Conservation (phyloP, 2,113 vertebrate genomes). For the Pyxicephalus adspersus region DNA sequence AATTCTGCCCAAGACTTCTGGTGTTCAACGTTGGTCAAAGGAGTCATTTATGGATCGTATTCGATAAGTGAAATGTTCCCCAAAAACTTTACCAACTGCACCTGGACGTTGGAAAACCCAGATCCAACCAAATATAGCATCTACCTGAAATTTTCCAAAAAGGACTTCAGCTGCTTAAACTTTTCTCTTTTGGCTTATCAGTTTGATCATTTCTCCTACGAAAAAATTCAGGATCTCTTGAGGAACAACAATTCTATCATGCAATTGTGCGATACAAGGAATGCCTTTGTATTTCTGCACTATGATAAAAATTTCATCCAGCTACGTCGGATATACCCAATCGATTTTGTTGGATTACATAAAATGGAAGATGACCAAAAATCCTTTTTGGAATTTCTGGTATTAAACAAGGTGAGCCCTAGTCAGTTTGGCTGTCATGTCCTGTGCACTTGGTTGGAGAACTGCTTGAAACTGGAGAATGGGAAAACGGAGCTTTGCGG, state of each 20-base stretch:
- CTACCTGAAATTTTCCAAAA: slow-evolving; percentile 99
- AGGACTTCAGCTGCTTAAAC: slow-evolving; percentile 96
- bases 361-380: slow-evolving; percentile 91
- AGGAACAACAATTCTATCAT: slow-evolving; percentile 97
- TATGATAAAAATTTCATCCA: slow-evolving; percentile 99
- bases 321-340: slow-evolving; percentile 91
- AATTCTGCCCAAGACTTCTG: slow-evolving; percentile 99
- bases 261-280: slow-evolving; percentile 94
- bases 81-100: slow-evolving; percentile 99
- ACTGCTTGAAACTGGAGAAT: slow-evolving; percentile 95
- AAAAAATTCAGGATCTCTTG: slow-evolving; percentile 98
- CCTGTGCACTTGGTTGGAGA: slow-evolving; percentile 97
- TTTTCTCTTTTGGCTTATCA: slow-evolving; percentile 97
- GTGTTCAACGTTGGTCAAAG: slow-evolving; percentile 99
- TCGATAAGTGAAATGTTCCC: slow-evolving; percentile 99
- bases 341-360: slow-evolving; percentile 89
- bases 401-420: slow-evolving; percentile 98
- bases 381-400: slow-evolving; percentile 97
- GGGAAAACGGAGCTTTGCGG: slow-evolving; percentile 94
- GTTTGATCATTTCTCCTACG: slow-evolving; percentile 98
- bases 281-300: slow-evolving; percentile 96
- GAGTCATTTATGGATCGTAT: slow-evolving; percentile 99
- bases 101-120: slow-evolving; percentile 99
- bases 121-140: slow-evolving; percentile 99
- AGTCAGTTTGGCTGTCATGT: slow-evolving; percentile 99